A percentile compares a stretch with the other conserved stretches of the same genome.
phyloP scores from a whole-genome alignment of 2,113 vertebrate genomes.

The Paratilapia polleni region DNA sequence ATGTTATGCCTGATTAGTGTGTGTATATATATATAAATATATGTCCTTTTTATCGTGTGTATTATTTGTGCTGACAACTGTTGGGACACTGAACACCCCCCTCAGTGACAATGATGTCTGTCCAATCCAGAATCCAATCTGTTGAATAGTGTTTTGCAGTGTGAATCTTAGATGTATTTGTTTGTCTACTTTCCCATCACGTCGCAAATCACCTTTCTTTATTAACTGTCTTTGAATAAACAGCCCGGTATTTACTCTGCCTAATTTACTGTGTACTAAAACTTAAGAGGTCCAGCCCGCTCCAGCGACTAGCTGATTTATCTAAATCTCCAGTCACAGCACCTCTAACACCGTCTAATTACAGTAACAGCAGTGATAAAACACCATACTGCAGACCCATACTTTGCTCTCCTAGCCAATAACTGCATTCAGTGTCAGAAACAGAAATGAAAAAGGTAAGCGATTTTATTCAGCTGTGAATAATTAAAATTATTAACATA shows the following conservation, averaged over 20 bases:
- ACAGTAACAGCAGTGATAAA: slow-evolving; percentile 1
- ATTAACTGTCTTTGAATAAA: slow-evolving; percentile 35
- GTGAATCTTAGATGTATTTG: neutral
- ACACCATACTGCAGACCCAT: neutral
- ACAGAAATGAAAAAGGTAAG: neutral
- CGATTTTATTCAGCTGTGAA: neutral
- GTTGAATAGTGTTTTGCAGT: neutral
- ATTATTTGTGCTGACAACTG: neutral
- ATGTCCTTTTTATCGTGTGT: neutral
- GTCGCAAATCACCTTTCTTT: neutral
- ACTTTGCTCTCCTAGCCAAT: neutral
- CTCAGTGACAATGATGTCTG: neutral
- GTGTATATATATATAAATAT: neutral
- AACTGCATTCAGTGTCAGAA: neutral
- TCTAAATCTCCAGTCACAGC: neutral
- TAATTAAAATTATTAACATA: too few species aligned
- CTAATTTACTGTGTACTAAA: slow-evolving; percentile 42
- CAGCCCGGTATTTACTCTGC: slow-evolving; percentile 27
- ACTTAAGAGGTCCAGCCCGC: slow-evolving; percentile 6
- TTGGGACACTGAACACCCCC: neutral
- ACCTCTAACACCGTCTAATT: slow-evolving; percentile 23
- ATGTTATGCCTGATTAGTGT: too few species aligned
- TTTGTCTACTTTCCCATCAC: neutral
- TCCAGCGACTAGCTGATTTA: slow-evolving; percentile 3
- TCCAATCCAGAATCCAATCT: neutral